Base-by-base conservation (phyloP, 2,888 invertebrate genomes). In the Lepas anatifera region DNA sequence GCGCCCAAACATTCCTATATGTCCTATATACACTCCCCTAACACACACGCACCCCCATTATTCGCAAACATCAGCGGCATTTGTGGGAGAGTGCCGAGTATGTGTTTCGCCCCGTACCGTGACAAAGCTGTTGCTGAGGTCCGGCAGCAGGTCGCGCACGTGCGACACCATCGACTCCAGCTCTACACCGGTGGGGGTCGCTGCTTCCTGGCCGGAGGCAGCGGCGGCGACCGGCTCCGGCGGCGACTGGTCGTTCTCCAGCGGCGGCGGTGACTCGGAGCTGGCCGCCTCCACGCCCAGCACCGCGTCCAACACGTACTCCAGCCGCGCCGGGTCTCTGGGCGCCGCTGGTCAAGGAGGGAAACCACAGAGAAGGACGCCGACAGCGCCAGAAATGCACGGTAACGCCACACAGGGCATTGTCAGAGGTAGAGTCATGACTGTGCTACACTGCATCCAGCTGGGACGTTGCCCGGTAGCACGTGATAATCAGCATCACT, bases 71-170 rank as follows among this genome's bases (percentile, higher is more conserved):
- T n/a, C n/a, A n/a, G n/a, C n/a, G n/a, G n/a, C n/a, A n/a, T n/a
- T n/a, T n/a, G n/a, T n/a, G n/a, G n/a, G n/a, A n/a, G n/a, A n/a
- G n/a, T n/a, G n/a, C n/a, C n/a, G n/a, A n/a, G n/a, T n/a, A n/a
- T n/a, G n/a, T n/a, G n/a, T n/a, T n/a, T n/a, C n/a, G n/a, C n/a
- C 68, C 70, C 76, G 74, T 77, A 85, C 85, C 79, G 84, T 80
- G 69, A 87, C 82, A 76, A 86, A 87, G 43, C 85, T 91, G 76
- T 89, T 89, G 0, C 93, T 92, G 67, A 93, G 82, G 80, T 93
- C 86, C 3, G 91, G 90, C 64, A 96, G 81, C 70, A 95, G 79
- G 77, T 90, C 90, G 76, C 86, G 87, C 0, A 90, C 87, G 80
- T 85, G 84, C 35, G 83, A 82, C 35, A 89, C 85, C 58, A 86